Evolutionary conservation across 30 jellyfish, hydroid and myxozoan genomes (phyloP).

Genomic region (Cassiopea andromeda): DNA sequence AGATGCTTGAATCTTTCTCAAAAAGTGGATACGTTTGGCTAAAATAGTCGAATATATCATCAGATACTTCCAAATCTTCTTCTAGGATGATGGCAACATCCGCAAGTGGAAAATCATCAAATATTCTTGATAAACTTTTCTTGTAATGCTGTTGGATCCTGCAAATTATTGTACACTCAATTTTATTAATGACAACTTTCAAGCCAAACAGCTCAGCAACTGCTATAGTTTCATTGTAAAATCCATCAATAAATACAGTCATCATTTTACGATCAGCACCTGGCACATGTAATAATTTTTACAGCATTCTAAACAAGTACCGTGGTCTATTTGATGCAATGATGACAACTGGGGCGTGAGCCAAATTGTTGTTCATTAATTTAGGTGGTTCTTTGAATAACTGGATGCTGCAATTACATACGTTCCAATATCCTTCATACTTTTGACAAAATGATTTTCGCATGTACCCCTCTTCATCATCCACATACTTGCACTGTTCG

Average conservation of each 20-base stretch:
- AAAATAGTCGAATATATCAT: constrained; percentile 77
- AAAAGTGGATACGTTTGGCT: constrained; percentile 59
- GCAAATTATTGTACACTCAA: constrained; percentile 90
- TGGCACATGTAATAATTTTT: constrained; percentile 86
- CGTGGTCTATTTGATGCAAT: too few relatives aligned
- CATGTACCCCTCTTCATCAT: constrained; percentile 59
- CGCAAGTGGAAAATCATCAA: constrained; percentile 87
- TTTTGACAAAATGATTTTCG: constrained; percentile 73
- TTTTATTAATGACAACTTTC: constrained; percentile 80
- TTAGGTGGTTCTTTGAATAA: constrained; percentile 62
- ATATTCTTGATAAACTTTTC: constrained; percentile 78
- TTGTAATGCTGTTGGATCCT: constrained; percentile 97
- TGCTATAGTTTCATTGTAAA: constrained; percentile 87
- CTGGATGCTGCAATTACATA: constrained; percentile 84
- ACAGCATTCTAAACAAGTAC: constrained; percentile 85
- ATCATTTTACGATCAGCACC: constrained; percentile 89
- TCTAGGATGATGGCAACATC: constrained; percentile 87
- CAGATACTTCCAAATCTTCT: constrained; percentile 97
- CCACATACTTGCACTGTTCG: constrained; percentile 68
- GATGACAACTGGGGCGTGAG: constrained; percentile 13
- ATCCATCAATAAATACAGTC: constrained; percentile 89
- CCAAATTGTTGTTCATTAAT: constrained; percentile 35
- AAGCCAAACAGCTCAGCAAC: constrained; percentile 91
- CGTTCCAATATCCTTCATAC: constrained; percentile 95
- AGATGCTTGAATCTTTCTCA: constrained; percentile 77